A percentile compares a stretch with the other conserved stretches of the same genome.
Evolutionary conservation across 2,797 vertebrate genomes (phyloP).

Genomic region (Chromobotia macracanthus): DNA sequence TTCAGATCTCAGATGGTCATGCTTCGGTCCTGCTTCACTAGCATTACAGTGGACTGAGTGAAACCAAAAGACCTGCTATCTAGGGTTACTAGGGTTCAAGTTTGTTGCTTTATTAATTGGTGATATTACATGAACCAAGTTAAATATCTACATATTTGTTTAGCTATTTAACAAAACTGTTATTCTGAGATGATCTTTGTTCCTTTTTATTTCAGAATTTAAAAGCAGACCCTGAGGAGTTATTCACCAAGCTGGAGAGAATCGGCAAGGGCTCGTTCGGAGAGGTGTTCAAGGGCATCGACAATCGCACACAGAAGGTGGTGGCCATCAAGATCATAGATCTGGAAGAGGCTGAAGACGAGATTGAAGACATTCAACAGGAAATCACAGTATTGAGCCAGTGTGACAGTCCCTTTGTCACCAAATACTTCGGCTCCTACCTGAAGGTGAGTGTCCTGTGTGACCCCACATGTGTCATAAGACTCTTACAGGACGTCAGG

Average conservation of each 20-base stretch:
- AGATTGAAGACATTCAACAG: constrained; percentile 98
- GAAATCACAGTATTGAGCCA: constrained; percentile 99
- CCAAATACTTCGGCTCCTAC: constrained; percentile 97
- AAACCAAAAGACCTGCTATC: background rate
- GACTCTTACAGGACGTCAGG: background rate
- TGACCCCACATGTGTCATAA: background rate
- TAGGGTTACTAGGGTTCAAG: too few species aligned
- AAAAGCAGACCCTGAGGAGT: constrained; percentile 87
- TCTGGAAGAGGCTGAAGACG: constrained; percentile 97
- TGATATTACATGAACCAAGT: background rate
- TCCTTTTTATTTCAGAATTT: constrained; percentile 45
- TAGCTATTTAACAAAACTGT: background rate
- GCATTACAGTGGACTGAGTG: constrained; percentile 1
- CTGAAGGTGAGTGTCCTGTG: constrained; percentile 86
- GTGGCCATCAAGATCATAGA: constrained; percentile 99
- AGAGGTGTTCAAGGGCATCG: constrained; percentile 99
- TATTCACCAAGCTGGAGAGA: constrained; percentile 96
- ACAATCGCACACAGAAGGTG: constrained; percentile 97
- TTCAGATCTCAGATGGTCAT: constrained; percentile 33
- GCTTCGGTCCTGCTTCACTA: background rate
- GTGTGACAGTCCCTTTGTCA: constrained; percentile 97
- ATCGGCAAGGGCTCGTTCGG: constrained; percentile 98
- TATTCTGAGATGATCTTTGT: background rate
- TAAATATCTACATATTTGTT: background rate
- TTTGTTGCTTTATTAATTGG: background rate